These are phyloP conservation scores for Pempheris klunzingeri DNA, from an alignment of 2,797 vertebrate genomes.

Conservation along the genomic window DNA sequence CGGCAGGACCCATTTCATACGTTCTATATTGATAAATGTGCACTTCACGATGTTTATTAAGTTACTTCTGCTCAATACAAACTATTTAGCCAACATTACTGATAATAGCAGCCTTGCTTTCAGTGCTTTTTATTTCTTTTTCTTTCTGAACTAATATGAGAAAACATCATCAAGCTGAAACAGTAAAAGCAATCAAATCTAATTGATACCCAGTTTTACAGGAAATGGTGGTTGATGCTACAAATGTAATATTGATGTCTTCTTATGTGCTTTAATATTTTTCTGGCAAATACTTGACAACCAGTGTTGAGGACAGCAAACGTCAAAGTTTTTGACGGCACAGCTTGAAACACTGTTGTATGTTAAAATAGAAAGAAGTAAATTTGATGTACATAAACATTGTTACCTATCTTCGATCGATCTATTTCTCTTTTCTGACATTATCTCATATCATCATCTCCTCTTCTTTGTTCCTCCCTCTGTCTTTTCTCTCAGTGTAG, in stretches of 20 bases:
- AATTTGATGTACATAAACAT: not conserved
- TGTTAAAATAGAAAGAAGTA: not conserved
- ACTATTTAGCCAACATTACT: too few relatives aligned
- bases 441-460: not conserved
- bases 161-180: not conserved
- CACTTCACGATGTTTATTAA: not conserved
- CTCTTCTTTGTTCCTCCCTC: not conserved
- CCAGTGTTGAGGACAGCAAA: not conserved
- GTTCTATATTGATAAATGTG: not conserved
- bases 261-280: not conserved
- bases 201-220: not conserved
- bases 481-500: constrained; percentile 83
- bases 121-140: not conserved
- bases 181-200: not conserved
- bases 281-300: not conserved
- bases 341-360: not conserved
- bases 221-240: not conserved
- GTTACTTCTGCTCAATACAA: not conserved
- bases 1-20: not conserved
- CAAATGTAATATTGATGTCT: not conserved
- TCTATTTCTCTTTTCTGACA: constrained; percentile 14
- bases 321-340: not conserved
- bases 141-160: not conserved
- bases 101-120: not conserved
- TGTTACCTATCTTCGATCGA: constrained; percentile 8